These are phyloP conservation scores for Anoplophora glabripennis DNA, from an alignment of 1,140 invertebrate species.

Conservation along the genomic window DNA sequence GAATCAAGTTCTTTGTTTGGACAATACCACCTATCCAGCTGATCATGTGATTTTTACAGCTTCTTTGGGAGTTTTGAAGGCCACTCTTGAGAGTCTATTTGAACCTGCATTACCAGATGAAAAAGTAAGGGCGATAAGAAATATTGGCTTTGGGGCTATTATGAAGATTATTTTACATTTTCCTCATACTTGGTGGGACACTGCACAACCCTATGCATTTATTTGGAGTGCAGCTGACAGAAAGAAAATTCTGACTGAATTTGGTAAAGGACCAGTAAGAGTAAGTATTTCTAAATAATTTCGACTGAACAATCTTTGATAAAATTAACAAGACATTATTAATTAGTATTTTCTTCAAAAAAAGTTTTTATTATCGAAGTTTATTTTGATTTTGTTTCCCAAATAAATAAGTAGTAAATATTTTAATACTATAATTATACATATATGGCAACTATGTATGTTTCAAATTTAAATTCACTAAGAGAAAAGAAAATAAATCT, in stretches of 20 bases:
- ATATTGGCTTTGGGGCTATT: constrained; percentile 65
- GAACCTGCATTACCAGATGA: constrained; percentile 57
- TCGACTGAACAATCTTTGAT: too few relatives aligned
- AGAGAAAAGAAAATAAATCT: too few relatives aligned
- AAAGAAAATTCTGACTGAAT: constrained; percentile 23
- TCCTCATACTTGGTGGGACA: constrained; percentile 58
- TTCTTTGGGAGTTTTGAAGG: constrained; percentile 67
- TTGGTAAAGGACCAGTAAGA: neutral
- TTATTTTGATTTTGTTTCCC: too few relatives aligned
- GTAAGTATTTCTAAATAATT: too few relatives aligned
- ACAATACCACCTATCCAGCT: constrained; percentile 52
- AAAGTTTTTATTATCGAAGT: too few relatives aligned
- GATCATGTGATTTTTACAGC: constrained; percentile 67
- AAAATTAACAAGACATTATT: too few relatives aligned
- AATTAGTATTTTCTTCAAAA: too few relatives aligned
- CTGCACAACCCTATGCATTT: constrained; percentile 49
- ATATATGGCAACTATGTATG: too few relatives aligned
- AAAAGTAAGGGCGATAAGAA: constrained; percentile 61
- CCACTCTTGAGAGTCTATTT: constrained; percentile 58
- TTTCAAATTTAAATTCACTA: too few relatives aligned
- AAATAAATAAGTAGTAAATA: too few relatives aligned
- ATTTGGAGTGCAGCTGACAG: constrained; percentile 54
- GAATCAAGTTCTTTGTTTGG: constrained; percentile 49
- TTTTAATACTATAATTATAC: too few relatives aligned
- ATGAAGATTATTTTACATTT: constrained; percentile 76